Evolutionary conservation across 2,797 vertebrate genomes (phyloP), one percentile per base, ranked within the genome.

Genomic region (Yasuhikotakia modesta): DNA sequence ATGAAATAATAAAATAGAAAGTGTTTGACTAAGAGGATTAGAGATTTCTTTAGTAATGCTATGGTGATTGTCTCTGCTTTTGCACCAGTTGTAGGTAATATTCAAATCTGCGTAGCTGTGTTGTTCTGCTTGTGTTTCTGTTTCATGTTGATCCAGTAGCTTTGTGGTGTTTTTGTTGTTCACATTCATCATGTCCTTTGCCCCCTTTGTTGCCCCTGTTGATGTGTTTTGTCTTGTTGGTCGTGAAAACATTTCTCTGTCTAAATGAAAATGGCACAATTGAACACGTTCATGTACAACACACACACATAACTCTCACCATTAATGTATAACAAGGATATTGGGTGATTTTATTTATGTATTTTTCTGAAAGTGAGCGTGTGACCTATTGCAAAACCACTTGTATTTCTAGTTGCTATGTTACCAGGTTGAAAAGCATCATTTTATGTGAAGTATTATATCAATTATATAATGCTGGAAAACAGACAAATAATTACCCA

Each of bases 181-280:
- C 17, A 45, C 61, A 21, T 71, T 46, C 67, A 74, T 43, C 65
- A 64, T 63, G 53, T 50, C 48, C 55, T 73, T 70, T 72, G 60
- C 70, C 30, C 50, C 43, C 53, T 73, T 60, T 70, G 19, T 77
- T 70, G 57, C 45, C 50, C 66, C 57, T 35, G 16, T 60, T 70
- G 66, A 70, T 77, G 75, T 77, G 73, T 58, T 67, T 46, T 24
- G 35, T n/a, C 63, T 30, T 76, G 63, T 67, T 35, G 66, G 57
- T 43, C 66, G 17, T 65, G 4, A 30, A 5, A 52, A 17, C 21
- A 21, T 53, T 14, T 46, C 30, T 58, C 30, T 21, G n/a, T 3
- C 6, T 24, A 24, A 69, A 77, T 52, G 57, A 48, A 61, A 63
- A 48, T 39, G 30, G 0, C 11, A 30, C 2, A 57, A 46, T 27